Conservation (phyloP, 2,888 invertebrate species). For the Brachypterus glaber region DNA sequence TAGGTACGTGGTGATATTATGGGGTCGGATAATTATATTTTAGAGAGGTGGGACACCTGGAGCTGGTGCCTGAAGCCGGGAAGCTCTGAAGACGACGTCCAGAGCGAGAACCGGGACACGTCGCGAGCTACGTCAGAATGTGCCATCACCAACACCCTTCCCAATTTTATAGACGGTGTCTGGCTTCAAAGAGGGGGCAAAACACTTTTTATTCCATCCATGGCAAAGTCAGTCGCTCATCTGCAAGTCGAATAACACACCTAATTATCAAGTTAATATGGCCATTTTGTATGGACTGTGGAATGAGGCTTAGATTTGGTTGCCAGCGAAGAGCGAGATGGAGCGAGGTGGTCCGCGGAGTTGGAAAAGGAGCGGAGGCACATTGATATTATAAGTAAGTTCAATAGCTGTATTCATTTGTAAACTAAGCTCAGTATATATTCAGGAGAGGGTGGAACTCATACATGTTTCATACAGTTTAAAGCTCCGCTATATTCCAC, state of each 20-base stretch:
- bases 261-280: constrained; percentile 88
- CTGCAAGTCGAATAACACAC: constrained; percentile 84
- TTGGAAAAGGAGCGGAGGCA: constrained; percentile 33
- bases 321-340: constrained; percentile 40
- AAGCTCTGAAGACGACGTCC: constrained; percentile 23
- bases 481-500: constrained; percentile 43
- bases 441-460: constrained; percentile 44
- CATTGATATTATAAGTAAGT: constrained; percentile 64
- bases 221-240: constrained; percentile 63
- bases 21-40: too few relatives aligned
- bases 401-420: constrained; percentile 64
- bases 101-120: constrained; percentile 20
- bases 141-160: constrained; percentile 42
- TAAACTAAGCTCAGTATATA: constrained; percentile 48
- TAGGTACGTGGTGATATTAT: too few relatives aligned
- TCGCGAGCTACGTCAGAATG: constrained; percentile 40
- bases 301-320: constrained; percentile 44
- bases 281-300: constrained; percentile 59
- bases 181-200: constrained; percentile 48
- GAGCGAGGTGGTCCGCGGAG: constrained; percentile 24
- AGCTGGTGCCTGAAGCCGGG: constrained; percentile 25
- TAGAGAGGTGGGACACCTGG: constrained; percentile 17
- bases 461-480: constrained; percentile 52
- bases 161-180: constrained; percentile 42
- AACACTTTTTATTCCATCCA: constrained; percentile 64